A percentile compares a stretch with the other conserved stretches of the same genome.
These are phyloP conservation scores for Pycnomerus fuliginosus DNA, from an alignment of 2,888 invertebrate genomes.

Conservation along the genomic window DNA sequence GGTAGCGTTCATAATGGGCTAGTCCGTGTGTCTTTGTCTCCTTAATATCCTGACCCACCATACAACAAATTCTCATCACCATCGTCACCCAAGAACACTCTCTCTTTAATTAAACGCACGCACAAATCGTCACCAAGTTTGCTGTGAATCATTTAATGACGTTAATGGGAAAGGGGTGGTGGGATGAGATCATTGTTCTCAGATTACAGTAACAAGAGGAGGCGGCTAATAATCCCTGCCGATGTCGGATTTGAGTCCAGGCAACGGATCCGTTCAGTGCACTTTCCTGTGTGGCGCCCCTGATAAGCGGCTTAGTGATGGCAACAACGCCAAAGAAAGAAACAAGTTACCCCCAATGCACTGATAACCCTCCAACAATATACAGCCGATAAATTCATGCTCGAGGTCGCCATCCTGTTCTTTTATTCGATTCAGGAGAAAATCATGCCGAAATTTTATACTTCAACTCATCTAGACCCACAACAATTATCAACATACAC, in stretches of 20 bases:
- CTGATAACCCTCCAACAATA: conserved; percentile 16
- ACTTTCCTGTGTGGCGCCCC: conserved; percentile 36
- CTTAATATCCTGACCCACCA: conserved; percentile 30
- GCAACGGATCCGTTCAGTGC: conserved; percentile 38
- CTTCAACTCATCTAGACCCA: too few relatives aligned
- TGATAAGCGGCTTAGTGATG: conserved; percentile 37
- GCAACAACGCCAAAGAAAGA: conserved; percentile 19
- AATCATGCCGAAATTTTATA: too few relatives aligned
- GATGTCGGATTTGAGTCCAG: conserved; percentile 44
- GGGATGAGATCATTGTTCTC: conserved; percentile 33
- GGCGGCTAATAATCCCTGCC: conserved; percentile 46
- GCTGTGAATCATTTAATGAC: conserved; percentile 22
- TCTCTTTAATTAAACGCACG: background rate
- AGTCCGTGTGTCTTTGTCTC: conserved; percentile 35
- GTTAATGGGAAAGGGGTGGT: conserved; percentile 29
- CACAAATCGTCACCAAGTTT: background rate
- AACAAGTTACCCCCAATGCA: conserved; percentile 15
- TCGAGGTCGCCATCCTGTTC: too few relatives aligned
- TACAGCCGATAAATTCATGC: too few relatives aligned
- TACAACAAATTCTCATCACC: conserved; percentile 16
- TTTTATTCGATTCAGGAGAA: too few relatives aligned
- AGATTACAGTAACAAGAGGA: conserved; percentile 36
- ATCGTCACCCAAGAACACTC: background rate
- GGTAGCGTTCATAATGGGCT: conserved; percentile 35
- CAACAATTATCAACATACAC: too few relatives aligned